Evolutionary conservation across 2,888 invertebrate genomes (phyloP), one percentile per base, ranked within the genome.

Genomic region (Synanthedon vespiformis): DNA sequence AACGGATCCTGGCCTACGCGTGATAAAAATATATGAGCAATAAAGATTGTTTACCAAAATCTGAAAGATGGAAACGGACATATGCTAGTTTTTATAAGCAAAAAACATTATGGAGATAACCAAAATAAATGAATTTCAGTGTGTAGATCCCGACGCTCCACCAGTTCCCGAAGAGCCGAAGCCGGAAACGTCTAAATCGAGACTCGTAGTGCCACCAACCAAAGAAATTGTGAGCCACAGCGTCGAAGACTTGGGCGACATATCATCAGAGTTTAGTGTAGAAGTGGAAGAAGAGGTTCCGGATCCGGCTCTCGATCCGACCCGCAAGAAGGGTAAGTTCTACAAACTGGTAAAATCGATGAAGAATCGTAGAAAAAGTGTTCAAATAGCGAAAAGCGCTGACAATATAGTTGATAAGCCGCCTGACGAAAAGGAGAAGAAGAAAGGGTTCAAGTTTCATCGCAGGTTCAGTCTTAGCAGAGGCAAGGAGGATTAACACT

Each of bases 281-380:
- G 85, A 86, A 72, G 85, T 86, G 1, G 86, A 86, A 57, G 80
- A 79, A 50, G 86, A 86, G 40, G 61, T 73, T 0, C 58, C 74
- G 2, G 82, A 83, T 27, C 62, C 74, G 4, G 59, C 61, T 2
- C 66, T 72, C 48, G 83, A 84, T 50, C 75, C 80, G 1, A 67
- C 72, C 0, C 86, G 86, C 57, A 85, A 83, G 57, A 80, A 71
- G 54, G 87, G 87, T 0, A 87, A 86, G 52, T 87, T 87, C 60
- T 87, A 87, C 60, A 82, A 72, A 53, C 70, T 87, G 12, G 87
- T 87, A 0, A 87, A 87, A 57, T 81, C 85, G 0, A 87, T 87
- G 87, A 86, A 86, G 61, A 87, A 84, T 55, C 73, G 87, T 55
- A 70, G 85, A 60, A 87, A 87, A 76, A 87, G 87, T 59, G 86